Percentiles rank a stretch among this genome's conserved stretches.
phyloP scores from a whole-genome alignment of 2,888 invertebrate genomes.

The Spicauda simplicius region DNA sequence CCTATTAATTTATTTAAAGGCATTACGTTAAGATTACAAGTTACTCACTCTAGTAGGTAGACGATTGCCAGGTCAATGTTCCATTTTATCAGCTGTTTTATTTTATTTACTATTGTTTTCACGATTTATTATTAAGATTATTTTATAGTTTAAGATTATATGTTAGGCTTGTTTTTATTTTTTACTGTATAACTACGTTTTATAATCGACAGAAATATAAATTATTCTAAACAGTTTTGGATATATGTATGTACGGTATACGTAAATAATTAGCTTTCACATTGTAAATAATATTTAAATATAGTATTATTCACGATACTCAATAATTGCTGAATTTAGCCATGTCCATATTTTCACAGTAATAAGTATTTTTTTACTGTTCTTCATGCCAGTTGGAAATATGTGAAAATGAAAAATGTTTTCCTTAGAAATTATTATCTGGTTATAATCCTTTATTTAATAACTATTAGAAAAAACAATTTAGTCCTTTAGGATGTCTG shows the following conservation, averaged over 20 bases:
- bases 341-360: too few relatives aligned
- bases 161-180: not conserved
- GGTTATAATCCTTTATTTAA: too few relatives aligned
- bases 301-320: too few relatives aligned
- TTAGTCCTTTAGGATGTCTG: too few relatives aligned
- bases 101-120: slow-evolving; percentile 1
- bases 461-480: too few relatives aligned
- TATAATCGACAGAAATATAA: not conserved
- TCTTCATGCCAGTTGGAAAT: too few relatives aligned
- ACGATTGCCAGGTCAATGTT: not conserved
- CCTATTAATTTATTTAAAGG: too few relatives aligned
- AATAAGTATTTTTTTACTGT: too few relatives aligned
- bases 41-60: not conserved
- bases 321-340: too few relatives aligned
- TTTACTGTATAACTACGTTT: not conserved
- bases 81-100: slow-evolving; percentile 10
- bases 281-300: not conserved
- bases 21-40: too few relatives aligned
- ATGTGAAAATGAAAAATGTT: too few relatives aligned
- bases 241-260: not conserved
- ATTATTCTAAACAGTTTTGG: not conserved
- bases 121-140: not conserved
- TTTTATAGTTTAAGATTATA: not conserved
- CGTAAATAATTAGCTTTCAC: not conserved
- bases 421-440: too few relatives aligned